Conservation (phyloP, 2,113 vertebrate genomes). For the Oenanthe melanoleuca region DNA sequence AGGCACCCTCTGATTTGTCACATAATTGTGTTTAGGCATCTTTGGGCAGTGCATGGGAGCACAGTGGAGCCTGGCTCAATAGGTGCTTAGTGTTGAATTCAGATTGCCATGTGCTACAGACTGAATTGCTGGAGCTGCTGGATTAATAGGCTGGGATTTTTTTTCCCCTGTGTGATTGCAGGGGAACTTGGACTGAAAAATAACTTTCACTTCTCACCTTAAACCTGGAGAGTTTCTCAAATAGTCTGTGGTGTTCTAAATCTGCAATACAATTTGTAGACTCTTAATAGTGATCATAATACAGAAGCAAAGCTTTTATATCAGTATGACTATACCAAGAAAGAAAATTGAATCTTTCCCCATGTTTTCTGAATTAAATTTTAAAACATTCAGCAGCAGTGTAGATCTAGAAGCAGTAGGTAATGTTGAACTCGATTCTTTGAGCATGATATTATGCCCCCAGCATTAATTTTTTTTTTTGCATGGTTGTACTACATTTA, state of each 20-base stretch:
- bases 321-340: neutral
- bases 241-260: neutral
- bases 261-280: slow-evolving; percentile 25
- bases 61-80: neutral
- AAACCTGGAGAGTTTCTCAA: slow-evolving; percentile 21
- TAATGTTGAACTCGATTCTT: neutral
- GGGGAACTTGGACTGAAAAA: slow-evolving; percentile 33
- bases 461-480: neutral
- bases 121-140: neutral
- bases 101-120: neutral
- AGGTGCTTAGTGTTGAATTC: neutral
- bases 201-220: slow-evolving; percentile 26
- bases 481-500: neutral
- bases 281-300: slow-evolving; percentile 7
- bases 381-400: slow-evolving; percentile 10
- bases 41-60: neutral
- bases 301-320: slow-evolving; percentile 24
- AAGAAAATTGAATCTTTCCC: slow-evolving; percentile 9
- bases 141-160: neutral
- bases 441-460: neutral
- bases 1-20: neutral
- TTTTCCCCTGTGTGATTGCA: neutral
- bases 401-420: neutral
- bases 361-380: slow-evolving; percentile 23
- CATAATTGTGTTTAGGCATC: neutral